phyloP scores from a whole-genome alignment of 2,113 vertebrate species.

The Platysteira castanea region DNA sequence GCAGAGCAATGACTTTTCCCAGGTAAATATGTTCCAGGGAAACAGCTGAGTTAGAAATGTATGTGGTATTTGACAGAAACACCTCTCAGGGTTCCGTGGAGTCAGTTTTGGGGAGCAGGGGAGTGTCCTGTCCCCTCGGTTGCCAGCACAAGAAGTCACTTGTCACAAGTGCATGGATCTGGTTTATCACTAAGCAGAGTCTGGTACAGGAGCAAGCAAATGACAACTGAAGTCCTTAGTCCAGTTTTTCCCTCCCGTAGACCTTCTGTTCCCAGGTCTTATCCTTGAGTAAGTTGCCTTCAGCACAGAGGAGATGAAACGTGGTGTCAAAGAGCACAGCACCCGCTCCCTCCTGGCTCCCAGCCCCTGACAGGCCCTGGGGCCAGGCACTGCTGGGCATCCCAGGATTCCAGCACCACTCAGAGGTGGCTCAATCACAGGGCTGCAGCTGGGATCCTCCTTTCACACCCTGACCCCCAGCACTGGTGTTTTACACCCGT shows the following conservation, averaged over 20 bases:
- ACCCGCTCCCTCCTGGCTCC: not conserved
- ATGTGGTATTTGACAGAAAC: not conserved
- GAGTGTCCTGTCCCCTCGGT: not conserved
- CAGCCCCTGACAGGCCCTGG: not conserved
- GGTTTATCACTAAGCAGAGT: not conserved
- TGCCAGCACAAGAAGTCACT: not conserved
- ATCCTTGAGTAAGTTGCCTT: not conserved
- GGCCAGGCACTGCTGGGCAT: not conserved
- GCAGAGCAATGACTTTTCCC: not conserved
- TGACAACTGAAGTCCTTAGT: not conserved
- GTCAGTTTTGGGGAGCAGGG: not conserved
- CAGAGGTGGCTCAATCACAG: not conserved
- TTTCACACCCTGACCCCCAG: not conserved
- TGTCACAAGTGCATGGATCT: not conserved
- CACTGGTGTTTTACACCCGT: not conserved
- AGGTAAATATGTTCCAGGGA: not conserved
- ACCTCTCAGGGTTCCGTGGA: not conserved
- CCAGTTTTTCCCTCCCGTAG: not conserved
- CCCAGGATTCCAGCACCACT: not conserved
- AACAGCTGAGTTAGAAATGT: not conserved
- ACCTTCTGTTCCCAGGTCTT: not conserved
- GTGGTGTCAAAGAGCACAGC: not conserved
- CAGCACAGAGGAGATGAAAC: constrained; percentile 8
- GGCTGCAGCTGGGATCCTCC: not conserved
- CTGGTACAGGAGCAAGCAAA: constrained; percentile 14